A percentile compares a stretch with the other conserved stretches of the same genome.
Conservation (phyloP, 1,140 invertebrate species). For the Drosophila sproati region DNA sequence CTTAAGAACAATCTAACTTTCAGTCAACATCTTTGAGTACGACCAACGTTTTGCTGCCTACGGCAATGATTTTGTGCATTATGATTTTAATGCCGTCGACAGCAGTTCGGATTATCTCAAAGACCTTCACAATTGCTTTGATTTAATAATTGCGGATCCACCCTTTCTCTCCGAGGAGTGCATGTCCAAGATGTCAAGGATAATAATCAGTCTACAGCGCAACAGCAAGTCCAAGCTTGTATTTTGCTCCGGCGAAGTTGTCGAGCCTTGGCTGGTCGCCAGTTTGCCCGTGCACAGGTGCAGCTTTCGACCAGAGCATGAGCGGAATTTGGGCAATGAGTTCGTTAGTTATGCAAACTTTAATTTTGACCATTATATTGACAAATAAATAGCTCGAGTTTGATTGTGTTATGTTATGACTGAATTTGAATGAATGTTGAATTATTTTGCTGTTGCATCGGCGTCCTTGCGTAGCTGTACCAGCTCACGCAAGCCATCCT, state of each 20-base stretch:
- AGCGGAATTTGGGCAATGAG: slow-evolving; percentile 96
- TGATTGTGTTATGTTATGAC: slow-evolving; percentile 15
- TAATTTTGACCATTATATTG: slow-evolving; percentile 86
- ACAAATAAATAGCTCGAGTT: slow-evolving; percentile 68
- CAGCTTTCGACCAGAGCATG: slow-evolving; percentile 92
- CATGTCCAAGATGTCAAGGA: slow-evolving; percentile 92
- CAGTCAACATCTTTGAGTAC: slow-evolving; percentile 93
- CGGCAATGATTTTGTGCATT: slow-evolving; percentile 92
- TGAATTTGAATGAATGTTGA: slow-evolving; percentile 4
- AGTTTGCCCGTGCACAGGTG: slow-evolving; percentile 89
- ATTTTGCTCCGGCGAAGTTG: slow-evolving; percentile 94
- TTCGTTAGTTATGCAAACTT: slow-evolving; percentile 96
- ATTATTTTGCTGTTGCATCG: slow-evolving; percentile 60
- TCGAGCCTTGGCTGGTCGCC: slow-evolving; percentile 89
- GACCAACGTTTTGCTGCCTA: slow-evolving; percentile 92
- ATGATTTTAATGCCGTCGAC: slow-evolving; percentile 94
- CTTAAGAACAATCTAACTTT: slow-evolving; percentile 71
- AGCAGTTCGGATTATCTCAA: slow-evolving; percentile 86
- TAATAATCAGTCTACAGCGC: slow-evolving; percentile 91
- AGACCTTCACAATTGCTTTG: slow-evolving; percentile 88
- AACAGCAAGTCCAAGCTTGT: slow-evolving; percentile 88
- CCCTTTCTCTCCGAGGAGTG: slow-evolving; percentile 98
- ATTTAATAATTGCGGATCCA: slow-evolving; percentile 96
- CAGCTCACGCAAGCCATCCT: slow-evolving; percentile 78
- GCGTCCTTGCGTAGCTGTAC: slow-evolving; percentile 82